Base-by-base conservation (phyloP, 2,888 invertebrate species). In the Automeris io region DNA sequence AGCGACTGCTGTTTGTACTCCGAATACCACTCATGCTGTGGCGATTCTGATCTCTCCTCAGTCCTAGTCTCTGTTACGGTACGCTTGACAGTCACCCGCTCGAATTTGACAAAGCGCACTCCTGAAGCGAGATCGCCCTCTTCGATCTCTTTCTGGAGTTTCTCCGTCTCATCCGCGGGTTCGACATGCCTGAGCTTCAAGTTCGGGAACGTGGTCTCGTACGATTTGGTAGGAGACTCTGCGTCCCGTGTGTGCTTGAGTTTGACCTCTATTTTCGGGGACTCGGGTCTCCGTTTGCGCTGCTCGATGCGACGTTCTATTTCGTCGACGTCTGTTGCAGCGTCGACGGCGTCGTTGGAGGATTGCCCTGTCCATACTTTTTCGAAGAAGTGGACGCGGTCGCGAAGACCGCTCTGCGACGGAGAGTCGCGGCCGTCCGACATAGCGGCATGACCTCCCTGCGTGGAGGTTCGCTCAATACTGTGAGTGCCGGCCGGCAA, bases 371-470 rank as follows among this genome's bases (percentile, higher is more conserved):
- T 88, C 92, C 93, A 93, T 49, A 93, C 90, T 81, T 92, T 91
- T 73, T 95, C 95, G 77, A 93, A 95, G 70, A 93, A 93, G 53
- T 89, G 90, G 54, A 95, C 94, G 56, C 93, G 90, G 61, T 93
- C 92, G 47, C 90, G 89, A 44, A 94, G 88, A 54, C 91, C 65
- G 75, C 77, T 60, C 57, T 78, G 78, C 80, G 85, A 73, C 81
- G 85, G 80, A 57, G 79, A 79, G 65, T 82, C 85, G 81, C 86
- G 82, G 42, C 70, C 83, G 81, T 86, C 82, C 50, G 85, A 79
- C 85, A 83, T 83, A 54, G 74, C 81, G 71, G 68, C 83, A 85
- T 85, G 82, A 81, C 85, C 83, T 79, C 70, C 65, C 72, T 50
- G 58, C 55, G 51, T 68, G 76, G 76, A 77, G 79, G 81, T 57